These are phyloP conservation scores for Pseudomyrmex pallidus DNA, from an alignment of 1,140 invertebrate species.

Conservation along the genomic window DNA sequence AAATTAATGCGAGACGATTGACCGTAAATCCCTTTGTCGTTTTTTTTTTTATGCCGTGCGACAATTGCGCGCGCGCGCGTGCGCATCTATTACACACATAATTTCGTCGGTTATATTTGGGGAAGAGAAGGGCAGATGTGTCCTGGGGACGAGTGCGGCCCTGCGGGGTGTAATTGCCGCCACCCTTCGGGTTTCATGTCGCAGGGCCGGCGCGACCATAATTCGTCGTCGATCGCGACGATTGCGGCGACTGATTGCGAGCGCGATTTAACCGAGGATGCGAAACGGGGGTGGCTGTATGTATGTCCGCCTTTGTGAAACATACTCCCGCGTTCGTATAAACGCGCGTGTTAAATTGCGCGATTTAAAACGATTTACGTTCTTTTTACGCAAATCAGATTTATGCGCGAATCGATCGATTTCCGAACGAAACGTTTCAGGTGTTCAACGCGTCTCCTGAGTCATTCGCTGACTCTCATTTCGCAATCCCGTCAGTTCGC, in stretches of 20 bases:
- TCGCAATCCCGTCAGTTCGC: not conserved
- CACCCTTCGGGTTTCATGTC: slow-evolving; percentile 49
- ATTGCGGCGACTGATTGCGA: slow-evolving; percentile 69
- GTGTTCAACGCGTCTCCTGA: too few relatives aligned
- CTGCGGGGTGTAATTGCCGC: slow-evolving; percentile 53
- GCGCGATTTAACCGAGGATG: slow-evolving; percentile 71
- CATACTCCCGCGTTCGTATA: slow-evolving; percentile 59
- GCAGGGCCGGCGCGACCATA: slow-evolving; percentile 71
- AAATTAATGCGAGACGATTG: slow-evolving; percentile 46
- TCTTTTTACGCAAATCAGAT: slow-evolving; percentile 63
- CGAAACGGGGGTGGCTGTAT: slow-evolving; percentile 49
- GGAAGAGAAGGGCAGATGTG: slow-evolving; percentile 40
- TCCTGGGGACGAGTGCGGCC: slow-evolving; percentile 34
- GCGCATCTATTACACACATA: slow-evolving; percentile 48
- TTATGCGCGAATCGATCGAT: slow-evolving; percentile 2
- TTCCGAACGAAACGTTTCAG: slow-evolving; percentile 3
- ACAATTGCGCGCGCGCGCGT: not conserved
- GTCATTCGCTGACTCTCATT: not conserved
- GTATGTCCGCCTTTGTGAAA: slow-evolving; percentile 67
- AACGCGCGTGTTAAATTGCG: slow-evolving; percentile 65
- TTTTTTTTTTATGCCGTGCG: slow-evolving; percentile 27
- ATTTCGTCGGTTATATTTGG: slow-evolving; percentile 31
- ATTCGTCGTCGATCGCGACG: slow-evolving; percentile 72
- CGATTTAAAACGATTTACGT: slow-evolving; percentile 67
- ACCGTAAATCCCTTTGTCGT: slow-evolving; percentile 25